Evolutionary conservation across 2,888 invertebrate species (phyloP), one percentile per base, ranked within the genome.

Genomic region (Leptura quadrifasciata): DNA sequence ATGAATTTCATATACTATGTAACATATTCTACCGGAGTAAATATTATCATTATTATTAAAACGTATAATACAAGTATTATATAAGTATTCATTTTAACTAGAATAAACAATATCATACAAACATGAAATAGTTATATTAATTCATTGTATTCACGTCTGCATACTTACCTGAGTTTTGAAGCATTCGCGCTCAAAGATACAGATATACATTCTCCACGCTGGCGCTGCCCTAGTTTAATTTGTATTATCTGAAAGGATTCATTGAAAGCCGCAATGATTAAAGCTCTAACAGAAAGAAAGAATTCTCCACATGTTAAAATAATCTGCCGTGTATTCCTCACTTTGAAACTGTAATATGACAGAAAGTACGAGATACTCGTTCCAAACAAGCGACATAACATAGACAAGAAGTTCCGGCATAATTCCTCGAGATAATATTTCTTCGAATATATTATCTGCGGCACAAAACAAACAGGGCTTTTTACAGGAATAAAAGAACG

Each of bases 371-470:
- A 63, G 27, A 35, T 39, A 27, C 61, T 31, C 18, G 20, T 39
- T 39, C 17, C 63, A 20, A 35, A 10, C 63, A 63, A 60, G 35
- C 15, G 35, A 18, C 18, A 63, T 35, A 39, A 39, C 63, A 47
- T 15, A 47, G 63, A 63, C 63, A 39, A 20, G 39, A 39, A 63
- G 39, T 63, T 63, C 31, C 57, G 18, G 54, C 6, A 57, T 68
- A 68, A 63, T 67, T 15, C 27, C 8, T 8, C 20, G 18, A 9
- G 18, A 60, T 39, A 64, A 72, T 31, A 57, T 72, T 72, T 18
- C 57, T 74, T 58, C 54, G 24, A 58, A 74, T 24, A 60, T 24
- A 74, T 67, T 24, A 60, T 58, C 65, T 27, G 21, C 57, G 57
- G 15, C 65, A 24, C 21, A 64, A 64, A 17, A 67, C 57, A 74